Base-by-base conservation (phyloP, 2,113 vertebrate species). In the Phrynosoma blainvillii region DNA sequence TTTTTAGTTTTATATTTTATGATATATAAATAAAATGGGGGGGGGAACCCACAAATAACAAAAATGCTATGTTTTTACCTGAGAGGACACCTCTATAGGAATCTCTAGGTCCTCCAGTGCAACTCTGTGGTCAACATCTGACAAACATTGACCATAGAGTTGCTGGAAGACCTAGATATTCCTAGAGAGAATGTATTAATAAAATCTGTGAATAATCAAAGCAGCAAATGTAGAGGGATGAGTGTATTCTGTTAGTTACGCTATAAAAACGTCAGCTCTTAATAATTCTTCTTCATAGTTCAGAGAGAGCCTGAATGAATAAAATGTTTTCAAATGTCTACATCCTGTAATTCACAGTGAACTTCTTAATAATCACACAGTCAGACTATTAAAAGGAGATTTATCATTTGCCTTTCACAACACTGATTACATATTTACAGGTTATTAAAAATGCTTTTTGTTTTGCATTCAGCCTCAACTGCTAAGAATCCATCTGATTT, bases 401-500 rank as follows among this genome's bases (percentile, higher is more conserved):
- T 56, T 66, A 88, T 56, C 82, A 62, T 59, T 76, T 0, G 71
- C 84, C 40, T 88, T 92, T 79, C 90, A 89, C 65, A 79, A 4
- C 47, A 85, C 27, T 14, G 66, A 83, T 92, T 80, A 77, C 30
- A 81, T 23, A 36, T 87, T 42, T 90, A 84, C 68, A 83, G 73
- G 47, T 89, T 82, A 82, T 89, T 90, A 10, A 86, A 85, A 79
- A 0, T 16, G 6, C 23, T n/a, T 3, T 56, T 89, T 88, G 59
- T 85, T 76, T 85, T 92, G 88, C 82, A 5, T 2, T 86, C 88
- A 85, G 91, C 88, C 85, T 86, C 79, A 74, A 77, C 81, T 54
- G 18, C 71, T 85, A 87, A 87, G 89, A 92, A 90, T 78, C 52
- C 84, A 89, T 89, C 88, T 93, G 84, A 93, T 89, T 91, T 87